Evolutionary conservation across 2,113 vertebrate species (phyloP).

Genomic region (Symphodus melops): DNA sequence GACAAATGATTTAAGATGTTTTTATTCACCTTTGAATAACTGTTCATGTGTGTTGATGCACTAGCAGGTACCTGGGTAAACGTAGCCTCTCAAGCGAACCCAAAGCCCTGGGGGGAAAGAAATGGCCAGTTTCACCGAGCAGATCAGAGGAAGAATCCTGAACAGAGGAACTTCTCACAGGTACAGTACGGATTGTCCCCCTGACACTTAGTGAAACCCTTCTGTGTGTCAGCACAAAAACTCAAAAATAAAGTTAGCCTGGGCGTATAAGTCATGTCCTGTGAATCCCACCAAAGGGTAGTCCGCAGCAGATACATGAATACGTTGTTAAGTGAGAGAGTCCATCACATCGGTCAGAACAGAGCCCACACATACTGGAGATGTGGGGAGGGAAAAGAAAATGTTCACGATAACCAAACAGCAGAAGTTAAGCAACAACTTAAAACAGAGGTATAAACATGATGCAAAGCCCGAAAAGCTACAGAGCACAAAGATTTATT

Average conservation of each 20-base stretch:
- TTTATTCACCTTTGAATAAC: neutral
- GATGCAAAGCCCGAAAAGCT: too few relatives aligned
- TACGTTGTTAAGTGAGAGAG: too few relatives aligned
- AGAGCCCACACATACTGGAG: too few relatives aligned
- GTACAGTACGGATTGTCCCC: conserved; percentile 84
- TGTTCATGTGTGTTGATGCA: conserved; percentile 32
- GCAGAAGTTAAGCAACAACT: too few relatives aligned
- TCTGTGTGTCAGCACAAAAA: neutral
- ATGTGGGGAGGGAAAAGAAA: too few relatives aligned
- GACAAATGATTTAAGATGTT: neutral
- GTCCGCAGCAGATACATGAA: too few relatives aligned
- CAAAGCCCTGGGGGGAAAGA: conserved; percentile 92
- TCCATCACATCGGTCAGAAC: too few relatives aligned
- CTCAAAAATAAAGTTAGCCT: neutral
- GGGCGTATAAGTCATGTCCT: neutral
- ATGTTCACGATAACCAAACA: too few relatives aligned
- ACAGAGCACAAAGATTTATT: too few relatives aligned
- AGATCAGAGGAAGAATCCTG: conserved; percentile 85
- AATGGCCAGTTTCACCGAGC: conserved; percentile 85
- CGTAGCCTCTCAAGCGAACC: conserved; percentile 89
- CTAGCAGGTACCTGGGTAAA: conserved; percentile 87
- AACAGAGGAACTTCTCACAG: conserved; percentile 89
- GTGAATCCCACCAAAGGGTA: neutral
- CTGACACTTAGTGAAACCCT: neutral
- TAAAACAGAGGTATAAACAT: too few relatives aligned